These are phyloP conservation scores for Heliconius hewitsoni DNA, from an alignment of 1,140 invertebrate genomes.

Conservation along the genomic window DNA sequence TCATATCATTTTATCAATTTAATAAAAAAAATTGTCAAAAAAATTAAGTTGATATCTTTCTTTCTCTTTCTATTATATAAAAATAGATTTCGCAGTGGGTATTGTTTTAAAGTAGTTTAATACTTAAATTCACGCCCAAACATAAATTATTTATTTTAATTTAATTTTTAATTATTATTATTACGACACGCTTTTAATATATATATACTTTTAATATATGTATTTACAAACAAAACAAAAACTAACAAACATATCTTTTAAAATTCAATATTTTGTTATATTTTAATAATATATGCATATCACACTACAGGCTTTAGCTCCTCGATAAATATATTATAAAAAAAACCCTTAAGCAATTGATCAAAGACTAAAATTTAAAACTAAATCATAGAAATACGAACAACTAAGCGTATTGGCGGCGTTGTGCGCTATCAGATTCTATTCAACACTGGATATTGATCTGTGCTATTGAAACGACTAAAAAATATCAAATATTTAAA, in stretches of 20 bases:
- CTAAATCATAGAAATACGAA: constrained; percentile 58
- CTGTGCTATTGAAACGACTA: constrained; percentile 16
- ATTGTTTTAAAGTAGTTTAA: too few species aligned
- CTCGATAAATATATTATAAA: constrained; percentile 28
- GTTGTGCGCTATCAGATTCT: constrained; percentile 57
- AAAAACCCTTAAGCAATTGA: constrained; percentile 29
- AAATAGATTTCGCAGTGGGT: too few species aligned
- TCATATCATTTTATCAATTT: too few species aligned
- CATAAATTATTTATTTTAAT: too few species aligned
- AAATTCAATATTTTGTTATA: too few species aligned
- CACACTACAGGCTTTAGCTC: constrained; percentile 24
- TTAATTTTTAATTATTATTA: too few species aligned
- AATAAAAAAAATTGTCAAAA: too few species aligned
- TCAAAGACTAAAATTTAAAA: constrained; percentile 50
- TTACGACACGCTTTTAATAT: too few species aligned
- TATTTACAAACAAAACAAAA: neutral
- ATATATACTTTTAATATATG: too few species aligned
- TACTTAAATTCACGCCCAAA: too few species aligned
- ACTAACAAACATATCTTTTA: neutral
- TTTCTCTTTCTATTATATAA: too few species aligned
- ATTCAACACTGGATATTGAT: constrained; percentile 13
- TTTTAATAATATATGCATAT: neutral
- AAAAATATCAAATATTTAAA: neutral
- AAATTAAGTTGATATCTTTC: too few species aligned
- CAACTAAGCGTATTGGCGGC: constrained; percentile 63